Evolutionary conservation across 92 coral and sea anemone genomes (phyloP).

Genomic region (Zoanthus sansibaricus): DNA sequence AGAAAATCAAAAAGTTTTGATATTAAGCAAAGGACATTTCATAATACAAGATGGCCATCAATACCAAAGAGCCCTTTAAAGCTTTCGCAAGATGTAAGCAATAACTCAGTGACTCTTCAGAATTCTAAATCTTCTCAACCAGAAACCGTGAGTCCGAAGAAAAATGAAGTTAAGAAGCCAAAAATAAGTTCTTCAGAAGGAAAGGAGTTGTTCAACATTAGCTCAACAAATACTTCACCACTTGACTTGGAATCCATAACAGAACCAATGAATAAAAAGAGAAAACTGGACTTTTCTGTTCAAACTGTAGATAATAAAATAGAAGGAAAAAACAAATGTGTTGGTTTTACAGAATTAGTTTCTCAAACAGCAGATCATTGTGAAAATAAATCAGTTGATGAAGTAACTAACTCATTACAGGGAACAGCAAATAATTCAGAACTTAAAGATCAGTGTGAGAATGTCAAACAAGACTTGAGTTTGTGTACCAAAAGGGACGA

Average conservation of each 20-base stretch:
- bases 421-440: neutral
- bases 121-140: slow-evolving; percentile 37
- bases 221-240: slow-evolving; percentile 30
- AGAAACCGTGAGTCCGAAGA: slow-evolving; percentile 37
- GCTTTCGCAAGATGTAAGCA: slow-evolving; percentile 53
- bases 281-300: neutral
- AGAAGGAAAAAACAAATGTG: neutral
- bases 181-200: neutral
- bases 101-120: slow-evolving; percentile 43
- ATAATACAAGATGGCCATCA: slow-evolving; percentile 59
- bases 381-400: slow-evolving; percentile 15
- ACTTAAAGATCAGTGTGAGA: neutral
- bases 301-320: slow-evolving; percentile 24
- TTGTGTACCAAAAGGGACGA: neutral
- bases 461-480: neutral
- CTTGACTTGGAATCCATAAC: neutral
- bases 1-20: slow-evolving; percentile 62
- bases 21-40: slow-evolving; percentile 41
- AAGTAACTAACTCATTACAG: neutral
- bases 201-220: neutral
- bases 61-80: slow-evolving; percentile 45
- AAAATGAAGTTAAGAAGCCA: slow-evolving; percentile 47
- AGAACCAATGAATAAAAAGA: slow-evolving; percentile 12
- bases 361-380: neutral
- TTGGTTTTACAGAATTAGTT: neutral